A percentile compares a stretch with the other conserved stretches of the same genome.
These are phyloP conservation scores for Ophraella communa DNA, from an alignment of 2,888 invertebrate species.

Conservation along the genomic window DNA sequence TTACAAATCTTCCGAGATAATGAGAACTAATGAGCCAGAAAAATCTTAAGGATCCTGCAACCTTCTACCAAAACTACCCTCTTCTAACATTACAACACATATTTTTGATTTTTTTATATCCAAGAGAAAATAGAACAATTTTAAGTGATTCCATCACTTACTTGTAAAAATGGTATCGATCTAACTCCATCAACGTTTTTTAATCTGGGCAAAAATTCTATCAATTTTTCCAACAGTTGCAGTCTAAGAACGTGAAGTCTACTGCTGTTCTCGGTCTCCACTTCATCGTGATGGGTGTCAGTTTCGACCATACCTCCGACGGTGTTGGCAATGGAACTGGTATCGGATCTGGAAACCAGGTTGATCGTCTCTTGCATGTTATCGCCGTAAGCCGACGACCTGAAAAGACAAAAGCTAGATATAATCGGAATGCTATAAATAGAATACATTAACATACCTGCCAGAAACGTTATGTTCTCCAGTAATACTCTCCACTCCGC, in stretches of 20 bases:
- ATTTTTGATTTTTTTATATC: too few species aligned
- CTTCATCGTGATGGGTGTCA: conserved; percentile 50
- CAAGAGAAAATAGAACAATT: too few species aligned
- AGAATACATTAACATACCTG: conserved; percentile 4
- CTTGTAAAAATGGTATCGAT: conserved; percentile 89
- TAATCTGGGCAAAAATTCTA: conserved; percentile 79
- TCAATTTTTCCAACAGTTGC: conserved; percentile 75
- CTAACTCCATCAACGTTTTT: conserved; percentile 81
- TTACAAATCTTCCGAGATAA: too few species aligned
- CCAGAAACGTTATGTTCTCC: conserved; percentile 80
- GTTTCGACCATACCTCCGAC: conserved; percentile 43
- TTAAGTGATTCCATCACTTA: too few species aligned
- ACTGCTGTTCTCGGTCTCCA: conserved; percentile 56
- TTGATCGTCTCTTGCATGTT: conserved; percentile 64
- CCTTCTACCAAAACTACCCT: too few species aligned
- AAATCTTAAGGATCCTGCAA: too few species aligned
- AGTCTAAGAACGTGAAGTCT: conserved; percentile 73
- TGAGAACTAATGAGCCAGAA: too few species aligned
- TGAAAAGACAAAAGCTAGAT: conserved; percentile 38
- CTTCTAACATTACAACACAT: too few species aligned
- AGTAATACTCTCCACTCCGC: conserved; percentile 89
- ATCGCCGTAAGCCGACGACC: conserved; percentile 91
- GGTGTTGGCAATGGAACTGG: conserved; percentile 58
- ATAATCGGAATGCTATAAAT: not conserved
- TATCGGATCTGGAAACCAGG: conserved; percentile 65